Evolutionary conservation across 2,888 invertebrate genomes (phyloP), one percentile per base, ranked within the genome.

Genomic region (Lutraria lutraria): DNA sequence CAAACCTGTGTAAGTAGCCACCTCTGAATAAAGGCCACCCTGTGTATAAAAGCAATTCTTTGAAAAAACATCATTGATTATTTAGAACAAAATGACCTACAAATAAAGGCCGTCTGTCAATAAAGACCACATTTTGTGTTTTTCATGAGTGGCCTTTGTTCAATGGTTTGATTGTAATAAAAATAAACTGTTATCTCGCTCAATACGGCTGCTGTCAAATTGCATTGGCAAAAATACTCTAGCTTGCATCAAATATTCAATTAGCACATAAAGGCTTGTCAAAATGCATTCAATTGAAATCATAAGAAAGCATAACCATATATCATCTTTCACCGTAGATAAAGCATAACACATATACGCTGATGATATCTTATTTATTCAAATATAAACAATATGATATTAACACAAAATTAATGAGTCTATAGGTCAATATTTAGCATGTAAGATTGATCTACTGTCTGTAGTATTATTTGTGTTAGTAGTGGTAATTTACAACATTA

Each of bases 241-340:
- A 25, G 63, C 63, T 68, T 68, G 63, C 63, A 25, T 68, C 63
- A 68, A 68, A 68, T 68, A 68, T 68, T 68, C 63, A 68, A 68
- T 13, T 10, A 68, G 63, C 63, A 68, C 63, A 25, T 68, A 68
- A 68, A 25, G 25, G n/a, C n/a, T 68, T 68, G 63, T 68, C n/a
- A n/a, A 68, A 68, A 68, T n/a, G 25, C 63, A 68, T 68, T 25
- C 25, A 25, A 25, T 68, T 68, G 63, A 25, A 25, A 25, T 25
- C 63, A 68, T 68, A 3, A 12, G 25, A 68, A 25, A 25, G 25
- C 25, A 25, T 68, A 68, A n/a, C 12, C 63, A 68, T 25, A 68
- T 68, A 6, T 68, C 63, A 68, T 68, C n/a, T 60, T n/a, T 68
- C 63, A 68, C 25, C 25, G 25, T 68, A 68, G 25, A 68, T 68